Evolutionary conservation across 1,140 invertebrate species (phyloP).

Genomic region (Rhynchophorus ferrugineus): DNA sequence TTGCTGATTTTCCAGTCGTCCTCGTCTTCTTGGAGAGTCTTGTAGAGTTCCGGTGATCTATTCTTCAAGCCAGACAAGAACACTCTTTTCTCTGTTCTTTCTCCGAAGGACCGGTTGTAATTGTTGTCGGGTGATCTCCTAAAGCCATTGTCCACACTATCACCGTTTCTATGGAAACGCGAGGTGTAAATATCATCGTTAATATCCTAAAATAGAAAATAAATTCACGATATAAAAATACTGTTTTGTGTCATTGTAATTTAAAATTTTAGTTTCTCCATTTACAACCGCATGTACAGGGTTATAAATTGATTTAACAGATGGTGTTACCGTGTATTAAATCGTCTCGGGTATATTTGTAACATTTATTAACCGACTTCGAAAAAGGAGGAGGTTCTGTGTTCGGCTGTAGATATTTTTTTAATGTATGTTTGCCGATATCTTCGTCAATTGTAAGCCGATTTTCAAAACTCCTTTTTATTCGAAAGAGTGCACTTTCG

Average conservation of each 20-base stretch:
- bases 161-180: constrained; percentile 47
- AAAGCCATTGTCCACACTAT: constrained; percentile 14
- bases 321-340: too few relatives aligned
- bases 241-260: background rate
- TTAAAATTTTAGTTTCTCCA: background rate
- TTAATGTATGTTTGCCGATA: too few relatives aligned
- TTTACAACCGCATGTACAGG: background rate
- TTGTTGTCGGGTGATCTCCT: constrained; percentile 12
- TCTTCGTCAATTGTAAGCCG: too few relatives aligned
- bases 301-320: too few relatives aligned
- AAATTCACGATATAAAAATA: constrained; percentile 4
- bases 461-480: too few relatives aligned
- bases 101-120: constrained; percentile 29
- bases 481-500: too few relatives aligned
- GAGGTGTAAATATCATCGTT: constrained; percentile 48
- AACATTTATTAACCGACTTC: too few relatives aligned
- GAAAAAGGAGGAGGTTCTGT: too few relatives aligned
- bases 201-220: constrained; percentile 45
- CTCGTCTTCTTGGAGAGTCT: constrained; percentile 58
- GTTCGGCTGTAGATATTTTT: too few relatives aligned
- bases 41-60: constrained; percentile 66
- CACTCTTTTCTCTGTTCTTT: constrained; percentile 53
- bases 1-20: constrained; percentile 25
- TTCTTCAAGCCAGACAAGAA: constrained; percentile 65
- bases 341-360: too few relatives aligned